A percentile compares a stretch with the other conserved stretches of the same genome.
Evolutionary conservation across 2,797 vertebrate genomes (phyloP).

Genomic region (Lutjanus argentimaculatus): DNA sequence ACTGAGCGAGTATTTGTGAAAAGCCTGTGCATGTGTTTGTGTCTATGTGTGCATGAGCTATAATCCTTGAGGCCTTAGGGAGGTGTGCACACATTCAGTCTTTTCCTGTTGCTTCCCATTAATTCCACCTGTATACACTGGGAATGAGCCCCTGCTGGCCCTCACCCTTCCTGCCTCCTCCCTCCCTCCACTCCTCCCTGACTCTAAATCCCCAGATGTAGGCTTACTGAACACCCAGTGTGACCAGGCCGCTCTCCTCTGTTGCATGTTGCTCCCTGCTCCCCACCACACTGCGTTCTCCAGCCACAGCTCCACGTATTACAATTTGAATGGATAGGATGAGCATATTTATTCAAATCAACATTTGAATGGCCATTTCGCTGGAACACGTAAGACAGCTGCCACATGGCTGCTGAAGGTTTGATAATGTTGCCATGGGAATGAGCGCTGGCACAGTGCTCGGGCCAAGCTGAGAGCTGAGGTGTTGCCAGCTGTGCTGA

Average conservation of each 20-base stretch:
- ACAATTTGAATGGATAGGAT: slow-evolving; percentile 59
- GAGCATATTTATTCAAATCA: slow-evolving; percentile 73
- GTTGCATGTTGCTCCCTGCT: slow-evolving; percentile 36
- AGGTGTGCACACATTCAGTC: slow-evolving; percentile 70
- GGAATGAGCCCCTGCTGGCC: slow-evolving; percentile 76
- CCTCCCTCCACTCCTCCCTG: slow-evolving; percentile 53
- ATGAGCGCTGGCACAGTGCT: slow-evolving; percentile 46
- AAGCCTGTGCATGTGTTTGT: slow-evolving; percentile 42
- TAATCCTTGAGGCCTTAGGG: slow-evolving; percentile 76
- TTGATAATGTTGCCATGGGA: slow-evolving; percentile 77
- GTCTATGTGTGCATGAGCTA: slow-evolving; percentile 45
- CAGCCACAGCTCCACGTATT: slow-evolving; percentile 45
- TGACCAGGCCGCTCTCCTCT: slow-evolving; percentile 52
- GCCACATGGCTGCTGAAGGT: slow-evolving; percentile 67
- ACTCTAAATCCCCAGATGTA: slow-evolving; percentile 73
- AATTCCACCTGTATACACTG: slow-evolving; percentile 84
- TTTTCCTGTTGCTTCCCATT: slow-evolving; percentile 82
- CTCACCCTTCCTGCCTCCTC: slow-evolving; percentile 74
- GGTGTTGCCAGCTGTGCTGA: slow-evolving; percentile 64
- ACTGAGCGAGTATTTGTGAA: slow-evolving; percentile 44
- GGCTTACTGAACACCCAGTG: slow-evolving; percentile 66
- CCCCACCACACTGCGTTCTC: slow-evolving; percentile 61
- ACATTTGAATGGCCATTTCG: slow-evolving; percentile 70
- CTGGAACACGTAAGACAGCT: slow-evolving; percentile 58
- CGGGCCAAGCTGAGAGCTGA: slow-evolving; percentile 35